A percentile compares a stretch with the other conserved stretches of the same genome.
These are phyloP conservation scores for Alosa alosa DNA, from an alignment of 2,113 vertebrate genomes.

Conservation along the genomic window DNA sequence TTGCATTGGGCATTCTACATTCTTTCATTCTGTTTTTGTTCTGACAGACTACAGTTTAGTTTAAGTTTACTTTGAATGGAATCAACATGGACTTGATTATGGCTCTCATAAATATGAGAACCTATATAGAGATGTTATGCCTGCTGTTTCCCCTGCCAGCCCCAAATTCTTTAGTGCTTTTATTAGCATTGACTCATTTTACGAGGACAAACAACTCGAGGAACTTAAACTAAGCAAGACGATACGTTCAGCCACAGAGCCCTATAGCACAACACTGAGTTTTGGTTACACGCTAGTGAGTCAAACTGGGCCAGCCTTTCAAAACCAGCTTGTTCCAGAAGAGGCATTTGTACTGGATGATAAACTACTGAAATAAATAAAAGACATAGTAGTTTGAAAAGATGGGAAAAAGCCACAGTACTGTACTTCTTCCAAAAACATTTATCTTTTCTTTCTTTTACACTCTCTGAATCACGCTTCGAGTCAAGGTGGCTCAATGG, in stretches of 20 bases:
- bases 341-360: not conserved
- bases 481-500: not conserved
- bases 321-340: not conserved
- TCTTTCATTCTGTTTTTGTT: not conserved
- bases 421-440: not conserved
- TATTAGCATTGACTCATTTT: constrained; percentile 25
- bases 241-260: not conserved
- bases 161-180: constrained; percentile 35
- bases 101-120: not conserved
- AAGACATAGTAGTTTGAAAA: not conserved
- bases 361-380: not conserved
- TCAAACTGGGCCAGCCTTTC: not conserved
- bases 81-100: not conserved
- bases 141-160: not conserved
- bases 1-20: not conserved
- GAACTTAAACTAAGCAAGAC: not conserved
- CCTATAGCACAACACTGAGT: not conserved
- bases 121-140: not conserved
- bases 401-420: not conserved
- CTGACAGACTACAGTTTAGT: not conserved
- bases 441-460: not conserved
- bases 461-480: not conserved
- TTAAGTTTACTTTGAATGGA: not conserved
- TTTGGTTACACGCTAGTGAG: not conserved
- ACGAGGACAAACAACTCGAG: constrained; percentile 20